Evolutionary conservation across 1,140 invertebrate genomes (phyloP).

Genomic region (Drosophila chauvacae): DNA sequence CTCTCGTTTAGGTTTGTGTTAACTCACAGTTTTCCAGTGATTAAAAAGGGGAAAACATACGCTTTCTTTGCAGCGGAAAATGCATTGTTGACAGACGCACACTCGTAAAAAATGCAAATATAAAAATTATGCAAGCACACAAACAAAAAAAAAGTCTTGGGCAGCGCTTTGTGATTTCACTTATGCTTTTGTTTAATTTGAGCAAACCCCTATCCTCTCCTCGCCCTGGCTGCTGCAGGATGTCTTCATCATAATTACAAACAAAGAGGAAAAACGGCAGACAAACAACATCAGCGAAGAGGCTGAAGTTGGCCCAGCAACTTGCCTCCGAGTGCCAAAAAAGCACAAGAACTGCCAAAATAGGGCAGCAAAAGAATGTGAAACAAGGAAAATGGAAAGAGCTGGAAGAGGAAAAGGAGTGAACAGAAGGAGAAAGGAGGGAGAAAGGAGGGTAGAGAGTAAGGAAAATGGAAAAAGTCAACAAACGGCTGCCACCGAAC

Average conservation of each 20-base stretch:
- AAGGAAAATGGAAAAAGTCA: conserved; percentile 50
- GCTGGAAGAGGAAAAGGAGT: neutral
- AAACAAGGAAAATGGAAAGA: conserved; percentile 4
- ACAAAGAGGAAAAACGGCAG: conserved; percentile 59
- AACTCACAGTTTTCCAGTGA: neutral
- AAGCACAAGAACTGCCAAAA: conserved; percentile 8
- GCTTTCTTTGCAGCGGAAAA: neutral
- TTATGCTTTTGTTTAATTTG: conserved; percentile 72
- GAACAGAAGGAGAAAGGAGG: too few species aligned
- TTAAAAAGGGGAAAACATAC: conserved; percentile 12
- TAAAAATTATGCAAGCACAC: conserved; percentile 51
- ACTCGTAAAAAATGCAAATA: conserved; percentile 60
- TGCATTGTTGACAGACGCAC: conserved; percentile 15
- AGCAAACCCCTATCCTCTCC: neutral
- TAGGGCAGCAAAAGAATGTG: conserved; percentile 1
- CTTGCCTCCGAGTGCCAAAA: conserved; percentile 47
- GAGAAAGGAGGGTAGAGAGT: neutral
- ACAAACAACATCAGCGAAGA: conserved; percentile 26
- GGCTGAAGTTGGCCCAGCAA: conserved; percentile 60
- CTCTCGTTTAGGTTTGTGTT: neutral
- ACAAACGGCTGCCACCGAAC: conserved; percentile 30
- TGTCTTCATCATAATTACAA: conserved; percentile 71
- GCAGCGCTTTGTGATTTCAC: conserved; percentile 64
- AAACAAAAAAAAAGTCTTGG: conserved; percentile 15
- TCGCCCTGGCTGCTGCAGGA: neutral